These are phyloP conservation scores for Drosophila siamana DNA, from an alignment of 2,888 invertebrate species.

Conservation along the genomic window DNA sequence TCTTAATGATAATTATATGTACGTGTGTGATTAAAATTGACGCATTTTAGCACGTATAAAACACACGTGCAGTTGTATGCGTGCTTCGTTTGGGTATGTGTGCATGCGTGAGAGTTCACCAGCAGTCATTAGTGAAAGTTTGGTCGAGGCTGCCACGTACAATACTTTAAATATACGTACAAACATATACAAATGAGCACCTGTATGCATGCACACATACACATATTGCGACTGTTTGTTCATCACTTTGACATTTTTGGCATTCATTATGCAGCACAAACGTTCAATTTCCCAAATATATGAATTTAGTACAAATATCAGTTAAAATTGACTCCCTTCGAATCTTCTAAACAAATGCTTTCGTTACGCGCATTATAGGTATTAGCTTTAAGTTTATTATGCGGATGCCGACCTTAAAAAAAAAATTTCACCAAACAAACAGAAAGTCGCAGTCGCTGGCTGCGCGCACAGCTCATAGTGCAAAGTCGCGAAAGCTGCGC, in stretches of 20 bases:
- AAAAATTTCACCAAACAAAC: slow-evolving; percentile 79
- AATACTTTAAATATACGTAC: slow-evolving; percentile 56
- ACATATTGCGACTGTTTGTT: slow-evolving; percentile 13
- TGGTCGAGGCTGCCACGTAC: slow-evolving; percentile 68
- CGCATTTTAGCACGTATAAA: slow-evolving; percentile 55
- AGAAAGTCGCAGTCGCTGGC: slow-evolving; percentile 68
- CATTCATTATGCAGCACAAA: not conserved
- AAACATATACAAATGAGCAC: slow-evolving; percentile 33
- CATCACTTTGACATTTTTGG: slow-evolving; percentile 33
- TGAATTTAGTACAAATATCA: slow-evolving; percentile 21
- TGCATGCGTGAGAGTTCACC: slow-evolving; percentile 67
- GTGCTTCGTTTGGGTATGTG: slow-evolving; percentile 25
- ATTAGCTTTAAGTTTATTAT: slow-evolving; percentile 49
- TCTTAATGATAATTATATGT: slow-evolving; percentile 26
- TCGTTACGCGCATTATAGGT: slow-evolving; percentile 21
- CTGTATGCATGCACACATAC: slow-evolving; percentile 27
- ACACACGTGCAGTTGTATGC: slow-evolving; percentile 43
- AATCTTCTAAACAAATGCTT: slow-evolving; percentile 30
- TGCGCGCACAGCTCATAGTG: slow-evolving; percentile 55
- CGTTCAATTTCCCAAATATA: not conserved
- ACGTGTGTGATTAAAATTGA: slow-evolving; percentile 31
- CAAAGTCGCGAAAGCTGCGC: slow-evolving; percentile 72
- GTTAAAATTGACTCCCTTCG: slow-evolving; percentile 24
- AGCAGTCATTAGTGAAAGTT: slow-evolving; percentile 82
- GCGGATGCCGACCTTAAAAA: slow-evolving; percentile 75